Conservation (phyloP, 2,113 vertebrate genomes). For the Nothobranchius furzeri region DNA sequence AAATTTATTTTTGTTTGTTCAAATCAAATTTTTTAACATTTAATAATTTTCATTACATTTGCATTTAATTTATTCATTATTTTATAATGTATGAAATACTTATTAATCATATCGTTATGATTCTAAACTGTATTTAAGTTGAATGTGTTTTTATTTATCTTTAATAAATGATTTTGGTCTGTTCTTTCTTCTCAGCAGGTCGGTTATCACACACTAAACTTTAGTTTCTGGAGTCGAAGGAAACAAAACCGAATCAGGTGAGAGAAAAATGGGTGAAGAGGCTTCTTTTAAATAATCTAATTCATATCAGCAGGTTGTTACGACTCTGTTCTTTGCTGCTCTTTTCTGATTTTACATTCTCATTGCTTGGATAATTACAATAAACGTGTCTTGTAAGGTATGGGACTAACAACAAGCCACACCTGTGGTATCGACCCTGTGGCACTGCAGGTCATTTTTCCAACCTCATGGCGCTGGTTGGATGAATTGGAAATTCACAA, state of each 20-base stretch:
- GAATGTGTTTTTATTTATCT: too few species aligned
- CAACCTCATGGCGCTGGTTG: slow-evolving; percentile 72
- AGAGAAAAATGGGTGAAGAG: not conserved
- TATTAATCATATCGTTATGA: too few species aligned
- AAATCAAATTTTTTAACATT: too few species aligned
- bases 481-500: slow-evolving; percentile 69
- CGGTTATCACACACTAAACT: not conserved
- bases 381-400: not conserved
- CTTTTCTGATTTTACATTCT: not conserved
- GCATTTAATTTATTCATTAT: too few species aligned
- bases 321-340: too few species aligned
- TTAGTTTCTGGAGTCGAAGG: not conserved
- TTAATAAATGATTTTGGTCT: too few species aligned
- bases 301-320: too few species aligned
- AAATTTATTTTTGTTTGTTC: too few species aligned
- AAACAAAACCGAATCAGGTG: slow-evolving; percentile 6
- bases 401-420: slow-evolving; percentile 3
- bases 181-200: slow-evolving; percentile 30
- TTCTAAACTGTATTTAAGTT: not conserved
- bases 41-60: too few species aligned
- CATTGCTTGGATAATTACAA: not conserved
- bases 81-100: too few species aligned
- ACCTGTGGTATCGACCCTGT: slow-evolving; percentile 29
- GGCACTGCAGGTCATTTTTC: slow-evolving; percentile 30
- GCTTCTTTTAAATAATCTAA: too few species aligned